Base-by-base conservation (phyloP, 2,888 invertebrate species). In the Miltochrista miniata region DNA sequence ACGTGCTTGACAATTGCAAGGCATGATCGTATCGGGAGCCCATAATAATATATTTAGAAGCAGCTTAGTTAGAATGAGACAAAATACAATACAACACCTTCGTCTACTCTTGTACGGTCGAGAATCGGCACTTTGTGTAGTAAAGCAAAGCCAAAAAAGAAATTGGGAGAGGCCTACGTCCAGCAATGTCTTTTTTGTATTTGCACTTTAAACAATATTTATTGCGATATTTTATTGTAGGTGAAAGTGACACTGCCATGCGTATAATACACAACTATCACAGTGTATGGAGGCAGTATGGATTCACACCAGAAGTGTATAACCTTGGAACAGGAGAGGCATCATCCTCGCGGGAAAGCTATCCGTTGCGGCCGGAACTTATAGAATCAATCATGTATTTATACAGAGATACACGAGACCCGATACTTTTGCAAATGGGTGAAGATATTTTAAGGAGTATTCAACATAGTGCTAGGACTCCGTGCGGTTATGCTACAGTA, bases 251-350 rank as follows among this genome's bases (percentile, higher is more conserved):
- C 66, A 95, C 96, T 62, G 99, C 98, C 0, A 96, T 98, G 95
- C 96, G 97, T 68, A 97, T 98, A 3, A 92, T 99, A 57, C 96
- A 97, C 74, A 98, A 98, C 85, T 99, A 99, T 85, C 98, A 98
- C 78, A 96, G 97, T 72, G 97, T 99, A 0, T 98, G 98, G 97
- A 95, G 96, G 54, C 98, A 99, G 81, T 99, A 98, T 85, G 99
- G 99, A 0, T 98, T 99, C 76, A 96, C 98, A 0, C 99, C 99
- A 0, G 99, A 99, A 81, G 98, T 99, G 76, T 99, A 98, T 86
- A 98, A 98, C 80, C 96, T 99, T 64, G 96, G 97, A 0, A 95
- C 96, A 44, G 95, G 95, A 0, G 97, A 97, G 76, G 97, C 97
- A 0, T 96, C 97, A 0, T 89, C 93, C 0, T 95, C 97, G 58